Evolutionary conservation across 2,888 invertebrate species (phyloP).

Genomic region (Phaedon cochleariae): DNA sequence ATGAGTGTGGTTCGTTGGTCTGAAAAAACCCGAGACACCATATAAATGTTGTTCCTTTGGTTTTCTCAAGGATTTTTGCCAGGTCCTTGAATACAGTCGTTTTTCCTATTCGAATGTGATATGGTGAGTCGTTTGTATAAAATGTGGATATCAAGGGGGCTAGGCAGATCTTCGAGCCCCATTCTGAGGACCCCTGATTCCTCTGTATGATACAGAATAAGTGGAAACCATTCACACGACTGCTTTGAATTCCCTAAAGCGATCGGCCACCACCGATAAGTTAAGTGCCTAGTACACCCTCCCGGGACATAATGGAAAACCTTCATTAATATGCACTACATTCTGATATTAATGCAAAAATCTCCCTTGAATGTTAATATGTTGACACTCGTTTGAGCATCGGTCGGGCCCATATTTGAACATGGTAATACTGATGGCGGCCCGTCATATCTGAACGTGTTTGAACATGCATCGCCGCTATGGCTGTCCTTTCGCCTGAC

Average conservation of each 20-base stretch:
- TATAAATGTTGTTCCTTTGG: too few species aligned
- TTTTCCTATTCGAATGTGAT: too few species aligned
- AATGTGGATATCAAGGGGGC: too few species aligned
- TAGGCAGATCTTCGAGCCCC: too few species aligned
- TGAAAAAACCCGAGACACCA: too few species aligned
- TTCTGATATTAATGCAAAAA: constrained; percentile 54
- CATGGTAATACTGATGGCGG: constrained; percentile 46
- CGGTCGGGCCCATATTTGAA: constrained; percentile 43
- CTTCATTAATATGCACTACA: constrained; percentile 55
- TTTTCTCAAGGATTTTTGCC: too few species aligned
- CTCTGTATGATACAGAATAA: too few species aligned
- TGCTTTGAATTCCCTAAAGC: constrained; percentile 13
- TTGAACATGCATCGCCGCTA: constrained; percentile 28
- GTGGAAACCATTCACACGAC: background rate
- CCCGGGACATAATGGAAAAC: constrained; percentile 29
- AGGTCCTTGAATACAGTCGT: too few species aligned
- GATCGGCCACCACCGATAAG: constrained; percentile 28
- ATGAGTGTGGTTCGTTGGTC: too few species aligned
- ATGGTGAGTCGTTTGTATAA: too few species aligned
- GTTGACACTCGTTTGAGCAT: constrained; percentile 48
- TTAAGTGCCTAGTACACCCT: constrained; percentile 39
- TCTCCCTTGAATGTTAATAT: constrained; percentile 54
- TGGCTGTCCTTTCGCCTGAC: constrained; percentile 43
- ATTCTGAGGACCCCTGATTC: too few species aligned
- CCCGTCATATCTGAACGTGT: constrained; percentile 43